phyloP scores from a whole-genome alignment of 2,888 invertebrate genomes.

The Pollenia griseotomentosa region DNA sequence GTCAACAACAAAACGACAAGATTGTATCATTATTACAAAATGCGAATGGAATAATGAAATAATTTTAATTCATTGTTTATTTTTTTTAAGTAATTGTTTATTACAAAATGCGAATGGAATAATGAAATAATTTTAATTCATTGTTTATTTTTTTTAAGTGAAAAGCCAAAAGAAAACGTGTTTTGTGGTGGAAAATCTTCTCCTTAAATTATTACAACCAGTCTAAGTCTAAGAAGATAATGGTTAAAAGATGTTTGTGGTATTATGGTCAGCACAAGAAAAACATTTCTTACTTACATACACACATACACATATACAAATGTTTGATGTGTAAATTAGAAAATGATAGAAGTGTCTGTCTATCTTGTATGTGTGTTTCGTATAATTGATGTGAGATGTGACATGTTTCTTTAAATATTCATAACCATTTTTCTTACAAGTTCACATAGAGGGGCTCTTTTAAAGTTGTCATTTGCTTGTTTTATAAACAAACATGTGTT shows the following conservation, averaged over 20 bases:
- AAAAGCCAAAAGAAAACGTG: constrained; percentile 40
- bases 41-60: constrained; percentile 50
- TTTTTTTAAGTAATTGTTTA: constrained; percentile 57
- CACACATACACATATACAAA: background rate
- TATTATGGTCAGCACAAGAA: constrained; percentile 57
- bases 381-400: constrained; percentile 70
- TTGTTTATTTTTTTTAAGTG: constrained; percentile 20
- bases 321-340: background rate
- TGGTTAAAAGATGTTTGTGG: constrained; percentile 68
- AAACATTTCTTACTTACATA: background rate
- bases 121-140: constrained; percentile 58
- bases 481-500: constrained; percentile 45
- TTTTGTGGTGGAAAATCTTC: constrained; percentile 53
- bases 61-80: constrained; percentile 48
- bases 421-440: constrained; percentile 49
- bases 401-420: constrained; percentile 72
- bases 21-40: constrained; percentile 69
- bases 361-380: background rate
- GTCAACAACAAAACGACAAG: constrained; percentile 63
- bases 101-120: constrained; percentile 56
- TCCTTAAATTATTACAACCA: constrained; percentile 54
- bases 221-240: constrained; percentile 43
- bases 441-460: background rate
- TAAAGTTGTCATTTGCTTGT: constrained; percentile 9
- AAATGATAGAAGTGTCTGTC: background rate